Base-by-base conservation (phyloP, 2,888 invertebrate genomes). In the Drosophila macrospina region DNA sequence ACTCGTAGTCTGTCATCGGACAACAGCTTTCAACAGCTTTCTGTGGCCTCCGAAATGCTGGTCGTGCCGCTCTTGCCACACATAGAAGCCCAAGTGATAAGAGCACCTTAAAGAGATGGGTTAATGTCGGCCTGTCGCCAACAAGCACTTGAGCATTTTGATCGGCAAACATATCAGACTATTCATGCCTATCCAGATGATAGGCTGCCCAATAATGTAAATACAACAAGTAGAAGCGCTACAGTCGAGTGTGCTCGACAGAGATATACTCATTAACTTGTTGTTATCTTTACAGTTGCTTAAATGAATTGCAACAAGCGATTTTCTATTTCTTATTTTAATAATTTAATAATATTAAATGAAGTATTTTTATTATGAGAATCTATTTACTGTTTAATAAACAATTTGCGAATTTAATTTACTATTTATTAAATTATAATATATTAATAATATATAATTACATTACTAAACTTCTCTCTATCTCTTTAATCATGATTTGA, bases 121-220 rank as follows among this genome's bases (percentile, higher is more conserved):
- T 42, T 74, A 62, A 64, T 79, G 68, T 45, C 74, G 41, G 74
- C 41, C 73, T 72, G 83, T 86, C 84, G 84, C 84, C 83, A 84
- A 48, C 56, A n/a, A 36, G 56, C 87, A 82, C 87, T 82, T 75
- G 78, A 82, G 39, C 41, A 41, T 30, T 41, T 41, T 50, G 78
- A 84, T 84, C 83, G 77, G 48, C 15, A 28, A 48, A 24, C 61
- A 57, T 63, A 86, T 72, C 79, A 37, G 24, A n/a, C 64, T 54
- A 69, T 76, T 75, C 75, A 41, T 42, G 55, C 34, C 77, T 50
- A 60, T 64, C 54, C 50, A 37, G 56, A 50, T 51, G 76, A 78
- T 69, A 59, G 86, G 15, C 16, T 47, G 26, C 67, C 78, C 56
- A 63, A 81, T 78, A 78, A 85, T 85, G 79, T 85, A 70, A 82